Evolutionary conservation across 1,140 invertebrate species (phyloP).

Genomic region (Drosophila mayri): DNA sequence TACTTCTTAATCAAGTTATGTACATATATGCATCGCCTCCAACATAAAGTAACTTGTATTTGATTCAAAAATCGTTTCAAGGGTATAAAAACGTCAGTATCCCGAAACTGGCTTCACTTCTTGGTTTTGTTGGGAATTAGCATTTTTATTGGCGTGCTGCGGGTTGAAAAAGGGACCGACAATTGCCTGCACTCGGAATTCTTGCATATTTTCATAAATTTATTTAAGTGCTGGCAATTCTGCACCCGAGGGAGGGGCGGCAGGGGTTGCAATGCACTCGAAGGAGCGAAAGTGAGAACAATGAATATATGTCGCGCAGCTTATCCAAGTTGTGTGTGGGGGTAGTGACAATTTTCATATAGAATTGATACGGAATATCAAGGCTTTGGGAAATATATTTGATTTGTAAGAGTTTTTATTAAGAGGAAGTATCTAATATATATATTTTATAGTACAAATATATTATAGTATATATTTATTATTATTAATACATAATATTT

Average conservation of each 20-base stretch:
- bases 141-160: constrained; percentile 21
- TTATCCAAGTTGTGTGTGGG: constrained; percentile 6
- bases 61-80: background rate
- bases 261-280: constrained; percentile 14
- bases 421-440: background rate
- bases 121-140: constrained; percentile 22
- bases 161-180: constrained; percentile 3
- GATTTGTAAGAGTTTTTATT: background rate
- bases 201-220: constrained; percentile 49
- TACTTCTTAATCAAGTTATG: too few relatives aligned
- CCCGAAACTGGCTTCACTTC: background rate
- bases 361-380: background rate
- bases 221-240: constrained; percentile 45
- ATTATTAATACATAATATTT: constrained; percentile 7
- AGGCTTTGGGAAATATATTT: too few relatives aligned
- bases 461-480: constrained; percentile 1
- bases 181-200: constrained; percentile 24
- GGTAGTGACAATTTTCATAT: background rate
- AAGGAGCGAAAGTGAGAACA: constrained; percentile 17
- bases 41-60: too few relatives aligned
- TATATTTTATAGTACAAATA: too few relatives aligned
- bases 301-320: constrained; percentile 39
- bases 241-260: background rate
- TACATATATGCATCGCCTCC: background rate
- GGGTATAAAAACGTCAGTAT: background rate